Conservation (phyloP, 1,140 invertebrate genomes). For the Branchinecta lynchi region DNA sequence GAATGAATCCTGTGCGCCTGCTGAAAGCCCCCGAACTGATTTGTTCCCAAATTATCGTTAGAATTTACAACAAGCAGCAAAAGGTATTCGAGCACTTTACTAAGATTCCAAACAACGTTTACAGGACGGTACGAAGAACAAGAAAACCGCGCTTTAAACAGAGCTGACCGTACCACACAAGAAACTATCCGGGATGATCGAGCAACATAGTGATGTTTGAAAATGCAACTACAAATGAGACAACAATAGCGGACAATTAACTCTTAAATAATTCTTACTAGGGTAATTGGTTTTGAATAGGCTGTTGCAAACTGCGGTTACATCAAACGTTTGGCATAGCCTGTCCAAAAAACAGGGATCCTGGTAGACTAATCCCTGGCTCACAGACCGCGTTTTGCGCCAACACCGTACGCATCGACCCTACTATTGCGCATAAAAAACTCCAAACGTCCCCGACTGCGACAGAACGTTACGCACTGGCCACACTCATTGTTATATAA, state of each 20-base stretch:
- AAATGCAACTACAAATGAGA: neutral
- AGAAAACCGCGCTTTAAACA: neutral
- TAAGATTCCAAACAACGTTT: neutral
- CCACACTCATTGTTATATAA: no score
- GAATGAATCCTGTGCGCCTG: constrained; percentile 1
- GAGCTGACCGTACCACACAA: constrained; percentile 4
- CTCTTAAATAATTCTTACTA: no score
- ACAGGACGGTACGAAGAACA: neutral
- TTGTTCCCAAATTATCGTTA: neutral
- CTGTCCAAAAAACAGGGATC: no score
- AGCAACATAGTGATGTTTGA: constrained; percentile 6
- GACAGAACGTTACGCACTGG: no score
- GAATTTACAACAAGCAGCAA: constrained; percentile 4
- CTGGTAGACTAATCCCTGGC: no score
- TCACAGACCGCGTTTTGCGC: no score
- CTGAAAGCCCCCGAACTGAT: neutral
- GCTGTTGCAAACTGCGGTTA: no score
- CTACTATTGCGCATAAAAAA: no score
- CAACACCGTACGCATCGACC: no score
- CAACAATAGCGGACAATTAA: constrained; percentile 12
- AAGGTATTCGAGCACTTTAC: neutral
- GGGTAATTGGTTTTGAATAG: no score
- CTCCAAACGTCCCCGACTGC: no score
- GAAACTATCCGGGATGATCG: neutral
- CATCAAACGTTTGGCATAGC: no score